Evolutionary conservation across 2,113 vertebrate species (phyloP).

Genomic region (Arothron firmamentum): DNA sequence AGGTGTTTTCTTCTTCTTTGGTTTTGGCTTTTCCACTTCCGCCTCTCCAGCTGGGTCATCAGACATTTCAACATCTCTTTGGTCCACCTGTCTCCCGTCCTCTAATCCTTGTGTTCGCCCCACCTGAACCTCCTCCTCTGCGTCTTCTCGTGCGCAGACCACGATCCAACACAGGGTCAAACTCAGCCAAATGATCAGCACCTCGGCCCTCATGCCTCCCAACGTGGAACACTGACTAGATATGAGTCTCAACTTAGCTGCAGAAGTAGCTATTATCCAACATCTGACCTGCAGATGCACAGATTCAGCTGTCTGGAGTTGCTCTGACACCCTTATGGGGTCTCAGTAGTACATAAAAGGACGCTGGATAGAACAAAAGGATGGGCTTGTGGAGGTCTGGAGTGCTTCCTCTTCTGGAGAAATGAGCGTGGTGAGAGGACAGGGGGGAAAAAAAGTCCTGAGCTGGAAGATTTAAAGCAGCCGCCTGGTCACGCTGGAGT

Average conservation of each 20-base stretch:
- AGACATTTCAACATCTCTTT: slow-evolving; percentile 29
- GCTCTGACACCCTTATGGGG: slow-evolving; percentile 6
- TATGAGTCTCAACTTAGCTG: slow-evolving; percentile 5
- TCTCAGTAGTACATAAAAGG: slow-evolving; percentile 22
- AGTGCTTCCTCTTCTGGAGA: slow-evolving; percentile 25
- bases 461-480: slow-evolving; percentile 34
- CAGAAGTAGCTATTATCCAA: slow-evolving; percentile 11
- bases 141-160: slow-evolving; percentile 22
- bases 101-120: slow-evolving; percentile 14
- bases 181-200: slow-evolving; percentile 41
- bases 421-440: slow-evolving; percentile 7
- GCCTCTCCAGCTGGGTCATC: slow-evolving; percentile 48
- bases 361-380: slow-evolving; percentile 27
- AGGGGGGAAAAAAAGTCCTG: slow-evolving; percentile 2
- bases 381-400: slow-evolving; percentile 14
- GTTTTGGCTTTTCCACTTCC: slow-evolving; percentile 47
- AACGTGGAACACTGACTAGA: background rate
- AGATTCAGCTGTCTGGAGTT: background rate
- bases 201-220: slow-evolving; percentile 46
- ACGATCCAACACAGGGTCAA: slow-evolving; percentile 43
- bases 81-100: slow-evolving; percentile 10
- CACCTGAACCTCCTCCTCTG: slow-evolving; percentile 15
- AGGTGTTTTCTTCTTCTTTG: slow-evolving; percentile 72
- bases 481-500: slow-evolving; percentile 8
- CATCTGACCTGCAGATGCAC: slow-evolving; percentile 53